Evolutionary conservation across 2,888 invertebrate species (phyloP).

Genomic region (Cryptus armator): DNA sequence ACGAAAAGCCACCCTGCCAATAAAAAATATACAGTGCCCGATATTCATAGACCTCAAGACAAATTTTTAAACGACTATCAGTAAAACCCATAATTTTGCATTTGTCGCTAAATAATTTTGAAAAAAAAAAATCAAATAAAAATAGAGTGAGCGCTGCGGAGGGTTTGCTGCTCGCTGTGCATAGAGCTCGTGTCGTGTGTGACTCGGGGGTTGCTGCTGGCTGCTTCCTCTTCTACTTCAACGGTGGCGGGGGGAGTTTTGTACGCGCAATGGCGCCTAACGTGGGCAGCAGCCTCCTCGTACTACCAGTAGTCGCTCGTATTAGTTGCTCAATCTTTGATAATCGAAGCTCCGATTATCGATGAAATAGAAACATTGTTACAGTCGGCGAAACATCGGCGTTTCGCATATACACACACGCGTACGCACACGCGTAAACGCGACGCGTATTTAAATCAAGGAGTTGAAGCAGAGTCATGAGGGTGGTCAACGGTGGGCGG

Average conservation of each 20-base stretch:
- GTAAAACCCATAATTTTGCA: not conserved
- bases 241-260: constrained; percentile 52
- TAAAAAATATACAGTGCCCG: not conserved
- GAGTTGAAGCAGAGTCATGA: constrained; percentile 11
- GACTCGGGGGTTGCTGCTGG: constrained; percentile 26
- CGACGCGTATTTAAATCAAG: constrained; percentile 11
- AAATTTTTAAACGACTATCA: not conserved
- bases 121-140: not conserved
- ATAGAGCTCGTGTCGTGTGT: constrained; percentile 34
- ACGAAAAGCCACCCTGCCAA: not conserved
- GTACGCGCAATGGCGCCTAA: constrained; percentile 78
- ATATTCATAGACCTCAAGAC: not conserved
- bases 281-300: constrained; percentile 65
- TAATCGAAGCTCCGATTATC: constrained; percentile 62
- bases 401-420: not conserved
- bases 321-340: constrained; percentile 55
- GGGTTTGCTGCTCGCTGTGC: constrained; percentile 19
- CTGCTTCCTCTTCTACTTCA: constrained; percentile 18
- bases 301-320: constrained; percentile 39
- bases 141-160: not conserved
- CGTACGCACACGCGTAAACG: not conserved
- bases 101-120: not conserved
- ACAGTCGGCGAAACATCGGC: not conserved
- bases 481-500: constrained; percentile 32
- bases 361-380: constrained; percentile 6